Evolutionary conservation across 2,797 vertebrate genomes (phyloP).

Genomic region (Microcaecilia unicolor): DNA sequence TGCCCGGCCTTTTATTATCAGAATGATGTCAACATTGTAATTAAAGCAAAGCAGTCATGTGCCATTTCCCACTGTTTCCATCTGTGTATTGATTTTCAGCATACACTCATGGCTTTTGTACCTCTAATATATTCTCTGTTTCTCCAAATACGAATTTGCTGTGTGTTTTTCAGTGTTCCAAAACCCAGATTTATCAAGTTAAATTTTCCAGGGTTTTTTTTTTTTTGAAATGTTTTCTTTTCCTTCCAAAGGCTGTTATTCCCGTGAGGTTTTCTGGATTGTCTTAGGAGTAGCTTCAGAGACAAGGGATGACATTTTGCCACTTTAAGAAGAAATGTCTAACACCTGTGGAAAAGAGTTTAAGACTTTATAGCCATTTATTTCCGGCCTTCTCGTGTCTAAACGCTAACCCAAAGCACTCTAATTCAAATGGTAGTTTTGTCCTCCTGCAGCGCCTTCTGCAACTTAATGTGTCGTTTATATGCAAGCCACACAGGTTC

Average conservation of each 20-base stretch:
- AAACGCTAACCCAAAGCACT: constrained; percentile 2
- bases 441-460: too few species aligned
- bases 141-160: constrained; percentile 10
- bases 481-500: too few species aligned
- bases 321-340: constrained; percentile 4
- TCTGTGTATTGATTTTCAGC: constrained; percentile 18
- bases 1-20: constrained; percentile 33
- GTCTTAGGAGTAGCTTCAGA: too few species aligned
- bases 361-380: constrained; percentile 9
- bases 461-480: too few species aligned
- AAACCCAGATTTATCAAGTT: neutral
- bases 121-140: constrained; percentile 4
- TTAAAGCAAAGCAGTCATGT: constrained; percentile 30
- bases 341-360: constrained; percentile 19
- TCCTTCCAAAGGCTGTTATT: too few species aligned
- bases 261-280: too few species aligned
- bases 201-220: too few species aligned
- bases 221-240: too few species aligned
- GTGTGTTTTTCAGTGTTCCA: constrained; percentile 1
- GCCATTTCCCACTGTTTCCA: constrained; percentile 12
- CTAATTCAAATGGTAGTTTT: too few species aligned
- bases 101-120: constrained; percentile 7
- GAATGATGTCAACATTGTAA: constrained; percentile 36
- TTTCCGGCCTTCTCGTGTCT: constrained; percentile 10
- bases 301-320: constrained; percentile 18